phyloP scores from a whole-genome alignment of 2,888 invertebrate species.

The Cosmorhoe ocellata region DNA sequence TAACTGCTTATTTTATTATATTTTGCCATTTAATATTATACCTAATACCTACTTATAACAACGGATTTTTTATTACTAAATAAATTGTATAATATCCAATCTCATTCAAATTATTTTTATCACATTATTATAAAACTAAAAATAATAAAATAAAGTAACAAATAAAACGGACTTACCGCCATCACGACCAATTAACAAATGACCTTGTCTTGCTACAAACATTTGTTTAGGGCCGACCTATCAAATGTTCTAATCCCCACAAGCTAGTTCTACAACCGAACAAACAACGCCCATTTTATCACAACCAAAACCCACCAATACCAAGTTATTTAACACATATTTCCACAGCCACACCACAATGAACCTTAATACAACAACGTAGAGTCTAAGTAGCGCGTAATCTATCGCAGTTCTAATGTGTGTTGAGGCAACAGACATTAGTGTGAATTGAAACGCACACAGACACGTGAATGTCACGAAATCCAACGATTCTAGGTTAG shows the following conservation, averaged over 20 bases:
- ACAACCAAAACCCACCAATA: constrained; percentile 75
- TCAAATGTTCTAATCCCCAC: constrained; percentile 28
- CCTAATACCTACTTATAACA: too few relatives aligned
- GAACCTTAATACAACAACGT: constrained; percentile 28
- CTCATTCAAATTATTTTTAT: too few relatives aligned
- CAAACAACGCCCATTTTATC: constrained; percentile 74
- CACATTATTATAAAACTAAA: too few relatives aligned
- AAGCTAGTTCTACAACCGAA: constrained; percentile 58
- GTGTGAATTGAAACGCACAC: constrained; percentile 59
- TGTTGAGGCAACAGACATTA: constrained; percentile 53
- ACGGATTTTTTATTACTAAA: too few relatives aligned
- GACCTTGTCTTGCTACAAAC: constrained; percentile 12
- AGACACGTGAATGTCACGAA: constrained; percentile 72
- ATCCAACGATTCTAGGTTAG: constrained; percentile 79
- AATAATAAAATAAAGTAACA: not conserved
- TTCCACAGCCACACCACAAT: constrained; percentile 36
- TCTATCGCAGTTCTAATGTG: constrained; percentile 34
- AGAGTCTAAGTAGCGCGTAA: constrained; percentile 37
- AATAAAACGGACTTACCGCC: constrained; percentile 9
- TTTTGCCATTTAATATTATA: too few relatives aligned
- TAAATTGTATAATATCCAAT: too few relatives aligned
- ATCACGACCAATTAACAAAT: constrained; percentile 1
- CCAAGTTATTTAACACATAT: constrained; percentile 51
- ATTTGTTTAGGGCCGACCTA: constrained; percentile 26
- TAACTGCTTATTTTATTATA: too few relatives aligned